Base-by-base conservation (phyloP, 2,113 vertebrate genomes). In the Furnarius figulus region DNA sequence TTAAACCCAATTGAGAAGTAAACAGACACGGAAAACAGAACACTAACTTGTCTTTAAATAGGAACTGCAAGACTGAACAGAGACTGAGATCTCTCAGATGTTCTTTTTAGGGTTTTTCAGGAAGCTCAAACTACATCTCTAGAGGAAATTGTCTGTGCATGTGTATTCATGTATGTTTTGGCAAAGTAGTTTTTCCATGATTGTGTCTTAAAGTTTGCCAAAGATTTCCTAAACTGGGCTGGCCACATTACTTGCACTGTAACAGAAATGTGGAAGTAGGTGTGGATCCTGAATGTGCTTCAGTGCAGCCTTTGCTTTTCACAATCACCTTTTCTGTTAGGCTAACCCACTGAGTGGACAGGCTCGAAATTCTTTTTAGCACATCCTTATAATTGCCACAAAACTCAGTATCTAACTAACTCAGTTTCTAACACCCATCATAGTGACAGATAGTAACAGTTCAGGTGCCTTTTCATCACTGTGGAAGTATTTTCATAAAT, bases 1-100 rank as follows among this genome's bases (percentile, higher is more conserved):
- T 92, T 85, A 96, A 92, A 95, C 86, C 62, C 58, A 81, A 92
- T 92, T 93, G 80, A 70, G 62, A 75, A 93, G 84, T 35, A 77
- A 93, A 90, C 79, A 72, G 90, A 86, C 0, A 10, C 61, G 81
- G 83, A 61, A 84, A 94, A 82, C 49, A 65, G 37, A 86, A 86
- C 70, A 92, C 72, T 71, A 73, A 53, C 52, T 92, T 81, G 53
- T 82, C 77, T 91, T 93, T 90, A 72, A 92, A 85, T 89, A 95
- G 89, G 67, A 93, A 56, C 13, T 16, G 50, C 55, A 52, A 72
- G 62, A 73, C 44, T 73, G 61, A 87, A 33, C 37, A 76, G 72
- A 83, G 24, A 27, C 59, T 56, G 47, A 63, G 15, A 52, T 94
- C n/a, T 95, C 62, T 13, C 79, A 27, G 66, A 85, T 85, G 44